Conservation (phyloP, 2,888 invertebrate species). For the Thyatira batis region DNA sequence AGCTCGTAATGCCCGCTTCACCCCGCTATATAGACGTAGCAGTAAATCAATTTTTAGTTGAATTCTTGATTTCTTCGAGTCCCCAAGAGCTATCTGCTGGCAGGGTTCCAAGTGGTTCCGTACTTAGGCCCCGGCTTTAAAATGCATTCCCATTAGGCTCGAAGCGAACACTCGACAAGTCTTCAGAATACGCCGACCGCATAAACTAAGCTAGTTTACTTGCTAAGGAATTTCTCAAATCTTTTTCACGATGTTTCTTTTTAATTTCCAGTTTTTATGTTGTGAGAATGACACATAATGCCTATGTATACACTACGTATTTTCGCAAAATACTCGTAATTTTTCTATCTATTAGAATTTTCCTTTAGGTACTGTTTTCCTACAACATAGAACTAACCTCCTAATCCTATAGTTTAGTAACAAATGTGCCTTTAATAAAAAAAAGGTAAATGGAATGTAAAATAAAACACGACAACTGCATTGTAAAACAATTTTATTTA, state of each 20-base stretch:
- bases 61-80: constrained; percentile 42
- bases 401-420: too few relatives aligned
- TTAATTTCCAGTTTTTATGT: too few relatives aligned
- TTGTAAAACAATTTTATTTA: constrained; percentile 48
- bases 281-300: too few relatives aligned
- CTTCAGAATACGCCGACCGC: constrained; percentile 39
- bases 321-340: too few relatives aligned
- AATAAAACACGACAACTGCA: constrained; percentile 20
- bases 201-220: constrained; percentile 44
- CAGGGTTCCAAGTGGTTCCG: constrained; percentile 42
- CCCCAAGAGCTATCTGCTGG: constrained; percentile 45
- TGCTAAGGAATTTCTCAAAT: constrained; percentile 23
- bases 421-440: background rate
- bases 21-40: constrained; percentile 9
- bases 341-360: too few relatives aligned
- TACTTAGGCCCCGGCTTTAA: constrained; percentile 28
- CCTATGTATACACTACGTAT: too few relatives aligned
- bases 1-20: background rate
- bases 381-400: too few relatives aligned
- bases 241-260: background rate
- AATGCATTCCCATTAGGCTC: constrained; percentile 66
- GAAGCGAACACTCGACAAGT: constrained; percentile 45
- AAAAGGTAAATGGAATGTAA: background rate
- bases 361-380: too few relatives aligned
- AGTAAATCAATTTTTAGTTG: constrained; percentile 31